These are phyloP conservation scores for Deilephila porcellus DNA, from an alignment of 2,888 invertebrate genomes.

Conservation along the genomic window DNA sequence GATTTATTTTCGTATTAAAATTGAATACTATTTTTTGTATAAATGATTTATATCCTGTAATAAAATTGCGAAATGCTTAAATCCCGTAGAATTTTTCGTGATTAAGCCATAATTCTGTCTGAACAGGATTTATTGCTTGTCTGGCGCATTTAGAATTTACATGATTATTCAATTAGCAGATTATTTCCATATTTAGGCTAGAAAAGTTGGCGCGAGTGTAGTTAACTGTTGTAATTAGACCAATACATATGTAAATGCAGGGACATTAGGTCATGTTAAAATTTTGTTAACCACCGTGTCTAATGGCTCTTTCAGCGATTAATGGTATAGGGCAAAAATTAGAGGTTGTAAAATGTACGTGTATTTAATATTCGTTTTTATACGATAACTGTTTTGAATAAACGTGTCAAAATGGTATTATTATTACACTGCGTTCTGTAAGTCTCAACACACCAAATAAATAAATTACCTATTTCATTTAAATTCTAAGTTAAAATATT, in stretches of 20 bases:
- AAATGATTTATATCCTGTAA: too few relatives aligned
- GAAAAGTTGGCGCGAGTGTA: conserved; percentile 3
- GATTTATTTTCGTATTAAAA: too few relatives aligned
- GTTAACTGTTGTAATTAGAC: conserved; percentile 9
- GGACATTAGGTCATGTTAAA: conserved; percentile 1
- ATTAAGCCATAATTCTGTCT: conserved; percentile 6
- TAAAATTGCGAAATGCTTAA: background rate
- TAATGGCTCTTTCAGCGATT: background rate
- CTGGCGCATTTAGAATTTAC: conserved; percentile 1
- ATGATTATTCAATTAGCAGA: conserved; percentile 16
- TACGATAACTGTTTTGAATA: too few relatives aligned
- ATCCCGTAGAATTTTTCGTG: background rate
- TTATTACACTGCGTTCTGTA: too few relatives aligned
- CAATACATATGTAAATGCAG: background rate
- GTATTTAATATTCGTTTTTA: too few relatives aligned
- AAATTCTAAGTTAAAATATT: too few relatives aligned
- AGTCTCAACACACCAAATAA: too few relatives aligned
- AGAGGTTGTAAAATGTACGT: background rate
- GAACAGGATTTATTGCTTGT: conserved; percentile 4
- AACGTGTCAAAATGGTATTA: too few relatives aligned
- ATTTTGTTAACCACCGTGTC: conserved; percentile 1
- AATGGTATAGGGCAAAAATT: background rate
- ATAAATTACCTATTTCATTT: too few relatives aligned
- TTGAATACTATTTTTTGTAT: too few relatives aligned
- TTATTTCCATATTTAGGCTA: conserved; percentile 23